phyloP scores from a whole-genome alignment of 2,113 vertebrate species.

The Lophotis ruficrista region DNA sequence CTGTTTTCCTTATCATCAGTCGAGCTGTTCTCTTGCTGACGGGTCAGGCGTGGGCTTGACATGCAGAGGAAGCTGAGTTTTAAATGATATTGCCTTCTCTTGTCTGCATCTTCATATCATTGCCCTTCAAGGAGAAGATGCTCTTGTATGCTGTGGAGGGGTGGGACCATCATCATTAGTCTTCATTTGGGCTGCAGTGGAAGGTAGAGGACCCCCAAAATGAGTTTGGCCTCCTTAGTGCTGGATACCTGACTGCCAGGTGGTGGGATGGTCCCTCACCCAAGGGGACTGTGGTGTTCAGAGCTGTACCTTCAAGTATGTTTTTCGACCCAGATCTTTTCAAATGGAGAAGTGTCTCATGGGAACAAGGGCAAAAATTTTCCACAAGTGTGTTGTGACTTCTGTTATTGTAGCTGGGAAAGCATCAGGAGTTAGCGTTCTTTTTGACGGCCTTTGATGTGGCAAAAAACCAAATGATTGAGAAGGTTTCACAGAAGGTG shows the following conservation, averaged over 20 bases:
- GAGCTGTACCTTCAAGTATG: fast-evolving
- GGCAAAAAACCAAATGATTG: not conserved
- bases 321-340: not conserved
- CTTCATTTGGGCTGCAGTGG: not conserved
- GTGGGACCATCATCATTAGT: not conserved
- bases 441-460: not conserved
- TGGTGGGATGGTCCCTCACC: not conserved
- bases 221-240: not conserved
- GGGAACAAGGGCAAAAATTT: not conserved
- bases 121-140: conserved; percentile 10
- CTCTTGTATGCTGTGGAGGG: not conserved
- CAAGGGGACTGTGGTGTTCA: not conserved
- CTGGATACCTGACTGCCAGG: not conserved
- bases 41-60: conserved; percentile 58
- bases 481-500: not conserved
- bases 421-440: fast-evolving
- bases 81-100: conserved; percentile 5
- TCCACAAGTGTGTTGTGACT: fast-evolving
- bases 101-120: not conserved
- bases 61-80: conserved; percentile 34
- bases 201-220: not conserved
- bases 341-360: fast-evolving
- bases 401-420: not conserved
- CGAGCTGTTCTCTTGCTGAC: conserved; percentile 57
- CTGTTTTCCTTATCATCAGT: conserved; percentile 76